Conservation (phyloP, 2,113 vertebrate genomes). For the Nestor notabilis region DNA sequence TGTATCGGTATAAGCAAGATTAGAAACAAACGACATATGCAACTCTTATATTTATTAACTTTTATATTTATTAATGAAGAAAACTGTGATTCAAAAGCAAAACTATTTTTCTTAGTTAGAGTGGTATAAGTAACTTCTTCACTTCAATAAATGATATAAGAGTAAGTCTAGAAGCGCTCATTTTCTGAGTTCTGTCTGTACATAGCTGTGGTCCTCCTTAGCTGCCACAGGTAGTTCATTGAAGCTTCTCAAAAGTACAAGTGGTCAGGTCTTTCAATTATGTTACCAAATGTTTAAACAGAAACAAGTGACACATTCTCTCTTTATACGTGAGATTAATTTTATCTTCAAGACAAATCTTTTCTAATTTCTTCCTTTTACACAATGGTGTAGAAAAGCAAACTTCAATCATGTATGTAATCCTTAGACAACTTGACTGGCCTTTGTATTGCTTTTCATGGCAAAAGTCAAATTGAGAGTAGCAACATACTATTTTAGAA, state of each 20-base stretch:
- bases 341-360: not conserved
- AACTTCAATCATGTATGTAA: not conserved
- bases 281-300: not conserved
- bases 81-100: not conserved
- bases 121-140: not conserved
- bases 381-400: not conserved
- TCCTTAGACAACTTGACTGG: not conserved
- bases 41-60: not conserved
- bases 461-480: not conserved
- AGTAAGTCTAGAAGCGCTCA: not conserved
- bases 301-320: not conserved
- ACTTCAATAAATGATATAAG: not conserved
- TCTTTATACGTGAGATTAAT: not conserved
- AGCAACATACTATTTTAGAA: not conserved
- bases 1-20: not conserved
- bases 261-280: not conserved
- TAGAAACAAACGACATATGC: not conserved
- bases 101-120: not conserved
- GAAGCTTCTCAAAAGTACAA: not conserved
- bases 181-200: not conserved
- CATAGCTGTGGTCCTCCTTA: not conserved
- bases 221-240: not conserved
- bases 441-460: not conserved
- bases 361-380: not conserved
- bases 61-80: not conserved